Evolutionary conservation across 2,888 invertebrate species (phyloP), one percentile per base, ranked within the genome.

Genomic region (Dione vanillae): DNA sequence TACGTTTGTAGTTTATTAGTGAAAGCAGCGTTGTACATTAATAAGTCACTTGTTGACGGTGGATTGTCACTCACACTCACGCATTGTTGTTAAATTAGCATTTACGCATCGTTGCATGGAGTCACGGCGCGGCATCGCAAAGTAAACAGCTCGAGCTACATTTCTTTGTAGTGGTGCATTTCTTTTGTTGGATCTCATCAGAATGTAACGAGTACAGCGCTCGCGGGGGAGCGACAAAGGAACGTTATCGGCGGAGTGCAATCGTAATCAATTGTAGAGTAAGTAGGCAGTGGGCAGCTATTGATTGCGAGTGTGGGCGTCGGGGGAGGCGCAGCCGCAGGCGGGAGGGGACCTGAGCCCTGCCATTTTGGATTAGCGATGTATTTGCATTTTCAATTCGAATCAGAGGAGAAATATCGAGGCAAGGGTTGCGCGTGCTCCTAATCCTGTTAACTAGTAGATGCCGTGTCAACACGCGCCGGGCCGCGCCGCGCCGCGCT

Each of bases 301-400:
- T 74, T 65, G 74, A 73, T 73, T 67, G 72, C 61, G 27, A 16
- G 64, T 41, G 27, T 47, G 47, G 37, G 49, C 16, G 49, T 70
- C 16, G 47, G 72, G 66, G 71, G 11, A 10, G 56, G 37, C 37
- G 10, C 3, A 27, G 35, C 45, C 64, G 64, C 51, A 9, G 64
- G 67, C 64, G 70, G 54, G 73, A 59, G 54, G n/a, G 37, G n/a
- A 35, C 2, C 12, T 12, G 20, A 20, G 52, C 77, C 77, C 80
- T 78, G 83, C 85, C 86, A 83, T 85, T 74, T 83, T 84, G 87
- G 81, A 86, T 87, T 87, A 87, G 80, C 80, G 65, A 41, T 58
- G 76, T 88, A 88, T 89, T 89, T 88, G 89, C 89, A 89, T 89
- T 89, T 84, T 81, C 84, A 86, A 87, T 87, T 83, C 69, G 69